Percentiles rank a stretch among this genome's conserved stretches.
These are phyloP conservation scores for Scalopus aquaticus DNA, from an alignment of 2,113 vertebrate species.

Conservation along the genomic window DNA sequence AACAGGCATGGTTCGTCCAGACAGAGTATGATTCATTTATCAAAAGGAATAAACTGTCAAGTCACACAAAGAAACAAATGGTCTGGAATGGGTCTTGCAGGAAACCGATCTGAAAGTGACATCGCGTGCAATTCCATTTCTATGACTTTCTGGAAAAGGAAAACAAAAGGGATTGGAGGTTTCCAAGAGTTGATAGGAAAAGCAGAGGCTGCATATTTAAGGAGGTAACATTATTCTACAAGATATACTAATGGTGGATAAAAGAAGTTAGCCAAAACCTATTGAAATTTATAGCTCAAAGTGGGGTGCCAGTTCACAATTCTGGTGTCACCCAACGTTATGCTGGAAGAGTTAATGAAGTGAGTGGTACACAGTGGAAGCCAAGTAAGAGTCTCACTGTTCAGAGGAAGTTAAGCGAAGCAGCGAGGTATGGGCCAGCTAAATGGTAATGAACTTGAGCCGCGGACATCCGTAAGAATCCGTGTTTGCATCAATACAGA, in stretches of 20 bases:
- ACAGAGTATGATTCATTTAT: too few species aligned
- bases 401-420: too few species aligned
- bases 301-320: not conserved
- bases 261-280: not conserved
- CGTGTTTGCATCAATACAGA: not conserved
- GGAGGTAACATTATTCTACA: too few species aligned
- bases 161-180: not conserved
- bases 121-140: not conserved
- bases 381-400: not conserved
- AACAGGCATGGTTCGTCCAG: too few species aligned
- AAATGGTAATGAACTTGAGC: too few species aligned
- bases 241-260: not conserved
- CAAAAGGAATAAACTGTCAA: not conserved
- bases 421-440: too few species aligned
- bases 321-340: rapidly evolving
- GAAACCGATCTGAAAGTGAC: not conserved
- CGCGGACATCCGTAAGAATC: not conserved
- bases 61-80: not conserved
- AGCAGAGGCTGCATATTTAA: not conserved
- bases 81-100: not conserved
- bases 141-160: not conserved
- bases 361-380: too few species aligned
- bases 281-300: not conserved
- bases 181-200: not conserved
- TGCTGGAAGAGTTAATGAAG: not conserved